These are phyloP conservation scores for Antheraea pernyi DNA, from an alignment of 1,140 invertebrate species.

Conservation along the genomic window DNA sequence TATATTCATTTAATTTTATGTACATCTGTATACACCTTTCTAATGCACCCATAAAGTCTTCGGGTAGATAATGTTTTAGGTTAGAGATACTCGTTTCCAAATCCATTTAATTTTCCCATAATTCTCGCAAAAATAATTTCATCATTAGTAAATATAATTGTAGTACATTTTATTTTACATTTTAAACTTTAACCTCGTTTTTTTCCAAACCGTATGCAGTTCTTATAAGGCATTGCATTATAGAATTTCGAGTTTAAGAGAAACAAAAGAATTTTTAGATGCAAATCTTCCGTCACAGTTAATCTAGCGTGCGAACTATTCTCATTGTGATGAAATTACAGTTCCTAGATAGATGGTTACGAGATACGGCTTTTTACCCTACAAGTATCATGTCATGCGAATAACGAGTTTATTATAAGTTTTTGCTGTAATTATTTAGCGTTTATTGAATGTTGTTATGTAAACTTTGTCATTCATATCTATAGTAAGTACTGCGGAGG, in stretches of 20 bases:
- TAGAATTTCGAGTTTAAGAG: neutral
- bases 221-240: neutral
- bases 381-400: neutral
- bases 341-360: neutral
- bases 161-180: too few species aligned
- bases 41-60: too few species aligned
- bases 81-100: too few species aligned
- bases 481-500: neutral
- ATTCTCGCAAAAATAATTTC: too few species aligned
- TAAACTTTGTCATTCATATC: neutral
- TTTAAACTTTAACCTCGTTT: too few species aligned
- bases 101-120: too few species aligned
- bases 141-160: too few species aligned
- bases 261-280: conserved; percentile 2
- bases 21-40: too few species aligned
- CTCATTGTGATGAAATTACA: neutral
- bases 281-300: conserved; percentile 1
- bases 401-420: neutral
- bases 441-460: neutral
- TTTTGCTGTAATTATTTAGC: neutral
- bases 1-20: too few species aligned
- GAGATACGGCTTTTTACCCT: neutral
- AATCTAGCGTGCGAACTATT: neutral
- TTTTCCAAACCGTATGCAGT: too few species aligned
- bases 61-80: too few species aligned